phyloP scores from a whole-genome alignment of 2,113 vertebrate species.

The Carettochelys insculpta region DNA sequence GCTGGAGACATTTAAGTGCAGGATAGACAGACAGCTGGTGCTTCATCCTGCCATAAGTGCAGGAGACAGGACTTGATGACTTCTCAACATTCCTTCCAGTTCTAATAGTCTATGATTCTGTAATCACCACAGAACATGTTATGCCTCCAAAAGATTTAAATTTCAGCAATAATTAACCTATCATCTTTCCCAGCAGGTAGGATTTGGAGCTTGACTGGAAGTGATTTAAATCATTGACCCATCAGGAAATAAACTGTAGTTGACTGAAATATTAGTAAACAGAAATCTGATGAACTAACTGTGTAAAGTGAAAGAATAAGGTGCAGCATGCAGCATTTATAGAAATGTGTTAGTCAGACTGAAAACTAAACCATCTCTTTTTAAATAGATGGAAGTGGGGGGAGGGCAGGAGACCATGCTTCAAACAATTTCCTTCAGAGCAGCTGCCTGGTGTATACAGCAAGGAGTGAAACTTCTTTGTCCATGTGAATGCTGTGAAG shows the following conservation, averaged over 20 bases:
- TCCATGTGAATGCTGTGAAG: constrained; percentile 21
- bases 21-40: too few species aligned
- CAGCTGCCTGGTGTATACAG: background rate
- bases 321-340: constrained; percentile 20
- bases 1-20: too few species aligned
- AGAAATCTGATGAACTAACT: constrained; percentile 14
- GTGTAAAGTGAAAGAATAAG: constrained; percentile 26
- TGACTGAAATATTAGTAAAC: constrained; percentile 53
- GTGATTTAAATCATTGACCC: background rate
- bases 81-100: too few species aligned
- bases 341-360: constrained; percentile 36
- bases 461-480: constrained; percentile 8
- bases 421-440: constrained; percentile 24
- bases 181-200: background rate
- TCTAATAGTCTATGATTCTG: too few species aligned
- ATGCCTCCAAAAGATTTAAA: background rate
- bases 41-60: too few species aligned
- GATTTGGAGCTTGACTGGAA: background rate
- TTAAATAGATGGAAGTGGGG: too few species aligned
- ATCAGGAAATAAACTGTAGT: constrained; percentile 5
- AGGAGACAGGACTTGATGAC: too few species aligned
- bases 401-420: background rate
- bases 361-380: too few species aligned
- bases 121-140: too few species aligned
- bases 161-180: constrained; percentile 8